Conservation (phyloP, 1,140 invertebrate genomes). For the Anagrus nilaparvatae region DNA sequence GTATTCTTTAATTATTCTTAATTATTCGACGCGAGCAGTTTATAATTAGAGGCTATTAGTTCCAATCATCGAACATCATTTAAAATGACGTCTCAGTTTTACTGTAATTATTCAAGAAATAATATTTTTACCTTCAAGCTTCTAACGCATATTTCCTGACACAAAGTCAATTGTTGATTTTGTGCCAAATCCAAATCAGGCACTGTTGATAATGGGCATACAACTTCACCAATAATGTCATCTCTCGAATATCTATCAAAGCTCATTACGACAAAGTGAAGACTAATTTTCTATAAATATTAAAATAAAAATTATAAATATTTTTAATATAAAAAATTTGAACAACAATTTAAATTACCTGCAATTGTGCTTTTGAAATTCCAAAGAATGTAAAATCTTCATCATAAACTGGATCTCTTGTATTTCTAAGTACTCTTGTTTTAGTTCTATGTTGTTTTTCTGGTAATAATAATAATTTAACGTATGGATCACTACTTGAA, state of each 20-base stretch:
- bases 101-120: not conserved
- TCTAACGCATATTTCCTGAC: slow-evolving; percentile 74
- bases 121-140: slow-evolving; percentile 63
- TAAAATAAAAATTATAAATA: slow-evolving; percentile 4
- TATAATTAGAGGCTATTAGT: too few relatives aligned
- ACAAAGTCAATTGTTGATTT: slow-evolving; percentile 64
- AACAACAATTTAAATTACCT: slow-evolving; percentile 31
- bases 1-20: too few relatives aligned
- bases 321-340: not conserved
- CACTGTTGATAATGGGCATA: slow-evolving; percentile 69
- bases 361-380: slow-evolving; percentile 70
- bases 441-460: slow-evolving; percentile 94
- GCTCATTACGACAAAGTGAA: slow-evolving; percentile 91
- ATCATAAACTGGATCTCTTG: slow-evolving; percentile 86
- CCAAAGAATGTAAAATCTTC: slow-evolving; percentile 97
- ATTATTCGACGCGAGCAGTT: too few relatives aligned
- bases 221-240: slow-evolving; percentile 95
- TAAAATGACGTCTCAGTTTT: too few relatives aligned
- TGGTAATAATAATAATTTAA: slow-evolving; percentile 85
- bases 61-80: too few relatives aligned
- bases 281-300: slow-evolving; percentile 59
- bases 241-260: slow-evolving; percentile 96
- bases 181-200: slow-evolving; percentile 65
- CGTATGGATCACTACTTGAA: slow-evolving; percentile 79
- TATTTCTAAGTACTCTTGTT: slow-evolving; percentile 85